Evolutionary conservation across 2,113 vertebrate genomes (phyloP).

Genomic region (Dipodomys spectabilis): DNA sequence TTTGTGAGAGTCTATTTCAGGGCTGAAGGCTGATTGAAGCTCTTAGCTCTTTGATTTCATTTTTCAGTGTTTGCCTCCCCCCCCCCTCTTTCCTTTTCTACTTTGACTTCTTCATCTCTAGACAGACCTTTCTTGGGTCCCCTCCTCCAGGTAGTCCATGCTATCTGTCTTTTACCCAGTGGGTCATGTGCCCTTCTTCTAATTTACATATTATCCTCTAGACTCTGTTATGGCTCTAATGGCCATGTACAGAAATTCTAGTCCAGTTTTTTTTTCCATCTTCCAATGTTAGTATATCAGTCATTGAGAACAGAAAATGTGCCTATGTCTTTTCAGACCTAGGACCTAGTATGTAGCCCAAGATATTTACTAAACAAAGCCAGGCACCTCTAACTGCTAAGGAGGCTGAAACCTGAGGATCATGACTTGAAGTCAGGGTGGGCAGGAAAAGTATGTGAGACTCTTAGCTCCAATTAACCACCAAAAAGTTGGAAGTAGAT

Average conservation of each 20-base stretch:
- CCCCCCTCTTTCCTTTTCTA: background rate
- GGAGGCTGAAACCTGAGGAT: too few species aligned
- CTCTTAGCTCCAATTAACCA: too few species aligned
- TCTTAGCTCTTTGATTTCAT: constrained; percentile 25
- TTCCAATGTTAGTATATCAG: background rate
- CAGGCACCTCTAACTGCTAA: too few species aligned
- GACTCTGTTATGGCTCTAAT: background rate
- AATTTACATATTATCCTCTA: background rate
- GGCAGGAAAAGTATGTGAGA: too few species aligned
- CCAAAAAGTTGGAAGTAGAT: too few species aligned
- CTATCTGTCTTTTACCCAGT: background rate
- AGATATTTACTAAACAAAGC: background rate
- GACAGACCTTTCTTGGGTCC: background rate
- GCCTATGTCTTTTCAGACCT: constrained; percentile 1
- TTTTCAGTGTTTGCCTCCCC: background rate
- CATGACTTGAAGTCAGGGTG: too few species aligned
- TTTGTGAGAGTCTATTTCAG: background rate
- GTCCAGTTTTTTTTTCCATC: background rate
- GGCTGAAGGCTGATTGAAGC: background rate
- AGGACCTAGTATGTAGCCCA: background rate
- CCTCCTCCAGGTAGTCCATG: background rate
- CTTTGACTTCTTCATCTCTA: background rate
- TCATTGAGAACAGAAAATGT: constrained; percentile 32
- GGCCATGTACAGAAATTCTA: too few species aligned
- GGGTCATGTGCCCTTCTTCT: background rate